Conservation (phyloP, 2,888 invertebrate species). For the Arrhopalites spinosus region DNA sequence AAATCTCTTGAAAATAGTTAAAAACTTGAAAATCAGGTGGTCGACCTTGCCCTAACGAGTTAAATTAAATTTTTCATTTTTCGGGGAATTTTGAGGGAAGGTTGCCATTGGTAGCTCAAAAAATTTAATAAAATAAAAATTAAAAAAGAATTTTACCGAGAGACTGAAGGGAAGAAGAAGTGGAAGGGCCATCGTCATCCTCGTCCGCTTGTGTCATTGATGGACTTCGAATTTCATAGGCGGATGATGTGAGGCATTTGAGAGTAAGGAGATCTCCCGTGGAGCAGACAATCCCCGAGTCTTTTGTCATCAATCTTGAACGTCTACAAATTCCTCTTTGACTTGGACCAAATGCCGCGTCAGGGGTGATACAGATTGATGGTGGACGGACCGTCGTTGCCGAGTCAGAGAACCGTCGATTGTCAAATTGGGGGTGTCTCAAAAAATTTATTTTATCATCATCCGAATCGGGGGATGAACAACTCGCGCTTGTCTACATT, state of each 20-base stretch:
- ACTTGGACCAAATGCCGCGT: not conserved
- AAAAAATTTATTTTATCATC: conserved; percentile 34
- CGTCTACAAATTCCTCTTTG: not conserved
- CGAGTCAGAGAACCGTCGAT: conserved; percentile 53
- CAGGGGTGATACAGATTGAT: conserved; percentile 21
- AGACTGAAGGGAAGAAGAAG: not conserved
- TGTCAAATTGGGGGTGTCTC: conserved; percentile 39
- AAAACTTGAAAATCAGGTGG: no score
- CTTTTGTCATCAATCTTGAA: not conserved
- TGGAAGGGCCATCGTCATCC: not conserved
- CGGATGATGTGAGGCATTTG: conserved; percentile 55
- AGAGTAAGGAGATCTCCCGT: conserved; percentile 52
- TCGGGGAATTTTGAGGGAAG: no score
- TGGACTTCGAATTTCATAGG: conserved; percentile 49
- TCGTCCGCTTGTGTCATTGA: not conserved
- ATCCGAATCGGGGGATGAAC: not conserved
- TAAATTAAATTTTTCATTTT: no score
- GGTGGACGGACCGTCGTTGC: conserved; percentile 42
- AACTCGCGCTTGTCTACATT: not conserved
- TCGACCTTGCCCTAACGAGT: no score
- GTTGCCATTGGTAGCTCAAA: no score
- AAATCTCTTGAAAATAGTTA: no score
- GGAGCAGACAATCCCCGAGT: conserved; percentile 49
- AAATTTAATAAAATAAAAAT: no score
- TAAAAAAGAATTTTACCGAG: no score